Conservation (phyloP, 2,888 invertebrate species). For the Nephrotoma appendiculata region DNA sequence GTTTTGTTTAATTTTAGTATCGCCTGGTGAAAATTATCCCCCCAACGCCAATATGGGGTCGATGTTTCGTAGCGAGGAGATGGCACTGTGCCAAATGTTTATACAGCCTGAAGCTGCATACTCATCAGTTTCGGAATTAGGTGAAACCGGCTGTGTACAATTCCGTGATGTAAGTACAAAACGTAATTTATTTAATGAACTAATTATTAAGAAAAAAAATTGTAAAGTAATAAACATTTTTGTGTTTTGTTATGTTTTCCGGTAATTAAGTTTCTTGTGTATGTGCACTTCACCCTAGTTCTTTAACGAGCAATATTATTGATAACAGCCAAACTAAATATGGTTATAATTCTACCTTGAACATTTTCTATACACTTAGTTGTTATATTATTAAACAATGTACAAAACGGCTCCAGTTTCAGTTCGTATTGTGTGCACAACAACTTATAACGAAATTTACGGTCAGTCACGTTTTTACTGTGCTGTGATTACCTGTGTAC, state of each 20-base stretch:
- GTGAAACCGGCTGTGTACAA: constrained; percentile 86
- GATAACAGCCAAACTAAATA: neutral
- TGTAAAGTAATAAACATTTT: neutral
- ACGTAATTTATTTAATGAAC: neutral
- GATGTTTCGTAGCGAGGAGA: constrained; percentile 80
- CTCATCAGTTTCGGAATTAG: constrained; percentile 83
- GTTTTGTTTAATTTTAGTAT: constrained; percentile 7
- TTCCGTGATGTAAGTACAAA: constrained; percentile 77
- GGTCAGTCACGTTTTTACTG: no score
- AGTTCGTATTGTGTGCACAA: no score
- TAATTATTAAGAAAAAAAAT: constrained; percentile 19
- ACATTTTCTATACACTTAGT: neutral
- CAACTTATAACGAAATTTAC: no score
- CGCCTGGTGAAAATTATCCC: constrained; percentile 9
- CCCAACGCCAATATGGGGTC: constrained; percentile 47
- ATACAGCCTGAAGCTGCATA: constrained; percentile 93
- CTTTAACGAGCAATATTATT: neutral
- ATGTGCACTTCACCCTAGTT: neutral
- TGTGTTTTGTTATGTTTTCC: neutral
- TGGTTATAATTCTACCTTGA: neutral
- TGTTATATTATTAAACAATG: no score
- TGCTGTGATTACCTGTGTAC: no score
- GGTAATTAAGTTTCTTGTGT: neutral
- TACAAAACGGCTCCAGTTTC: no score
- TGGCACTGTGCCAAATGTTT: constrained; percentile 87